Evolutionary conservation across 2,888 invertebrate species (phyloP), one percentile per base, ranked within the genome.

Genomic region (Drosophila fungiperda): DNA sequence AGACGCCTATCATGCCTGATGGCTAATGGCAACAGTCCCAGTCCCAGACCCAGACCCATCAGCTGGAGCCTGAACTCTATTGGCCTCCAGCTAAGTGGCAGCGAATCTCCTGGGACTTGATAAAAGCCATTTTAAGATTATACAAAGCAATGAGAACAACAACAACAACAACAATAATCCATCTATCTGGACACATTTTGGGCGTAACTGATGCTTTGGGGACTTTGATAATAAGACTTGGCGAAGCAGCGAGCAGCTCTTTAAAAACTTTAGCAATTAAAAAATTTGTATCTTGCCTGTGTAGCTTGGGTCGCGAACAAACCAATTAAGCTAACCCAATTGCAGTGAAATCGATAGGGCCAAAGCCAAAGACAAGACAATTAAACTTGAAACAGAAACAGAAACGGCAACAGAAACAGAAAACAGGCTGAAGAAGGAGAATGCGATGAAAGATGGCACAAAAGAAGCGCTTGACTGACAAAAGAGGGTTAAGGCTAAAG

Each of bases 401-500:
- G 38, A 17, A 33, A 58, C 17, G 6, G 17, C 15, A 54, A 69
- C 66, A 70, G 42, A 78, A 73, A 79, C 12, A 73, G 40, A 83
- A 73, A 79, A 15, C 45, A 23, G 45, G 4, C 45, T 67, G 17
- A 52, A 58, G 35, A 36, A 32, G 32, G 15, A 36, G 33, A 50
- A 36, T 36, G 48, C 4, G 29, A 49, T 29, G 40, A 55, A 59
- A 48, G 59, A 42, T 50, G 62, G 54, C 69, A 68, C 64, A 68
- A 69, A 73, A 69, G 72, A 69, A 73, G 35, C 70, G 62, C 67
- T 67, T 69, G 69, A 63, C 59, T 52, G 59, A 57, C 62, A 70
- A 74, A 90, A 89, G 83, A 74, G 83, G 88, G 87, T 81, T 89
- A 89, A 87, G 89, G 86, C 82, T 49, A 77, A 66, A 72, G 71